These are phyloP conservation scores for Sebastes hubbsi DNA, from an alignment of 2,797 vertebrate species.

Conservation along the genomic window DNA sequence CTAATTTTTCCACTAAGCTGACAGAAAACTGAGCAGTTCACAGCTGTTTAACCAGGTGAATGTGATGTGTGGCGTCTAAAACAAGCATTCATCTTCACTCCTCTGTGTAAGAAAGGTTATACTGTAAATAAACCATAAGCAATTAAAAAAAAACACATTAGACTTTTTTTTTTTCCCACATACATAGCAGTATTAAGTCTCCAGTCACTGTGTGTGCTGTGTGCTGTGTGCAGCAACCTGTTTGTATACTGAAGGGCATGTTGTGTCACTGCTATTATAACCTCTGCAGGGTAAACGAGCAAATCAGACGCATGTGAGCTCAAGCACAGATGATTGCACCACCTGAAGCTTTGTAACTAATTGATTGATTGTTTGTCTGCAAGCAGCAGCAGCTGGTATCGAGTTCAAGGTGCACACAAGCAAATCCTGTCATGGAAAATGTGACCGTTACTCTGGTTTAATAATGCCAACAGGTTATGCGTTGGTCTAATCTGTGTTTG, in stretches of 20 bases:
- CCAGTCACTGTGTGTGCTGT: too few relatives aligned
- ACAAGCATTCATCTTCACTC: neutral
- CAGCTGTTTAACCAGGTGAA: neutral
- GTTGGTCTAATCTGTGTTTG: neutral
- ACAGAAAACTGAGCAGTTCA: neutral
- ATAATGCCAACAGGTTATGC: neutral
- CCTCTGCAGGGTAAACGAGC: slow-evolving; percentile 43
- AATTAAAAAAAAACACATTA: neutral
- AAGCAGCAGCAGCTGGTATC: slow-evolving; percentile 25
- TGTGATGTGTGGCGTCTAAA: neutral
- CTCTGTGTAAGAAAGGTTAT: neutral
- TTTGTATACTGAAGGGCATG: slow-evolving; percentile 12
- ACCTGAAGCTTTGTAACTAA: slow-evolving; percentile 54
- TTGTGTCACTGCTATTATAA: slow-evolving; percentile 29
- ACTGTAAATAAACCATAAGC: neutral
- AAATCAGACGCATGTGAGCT: slow-evolving; percentile 36
- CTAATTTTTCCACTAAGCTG: neutral
- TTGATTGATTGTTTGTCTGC: slow-evolving; percentile 50
- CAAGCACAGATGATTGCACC: slow-evolving; percentile 34
- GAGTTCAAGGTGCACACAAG: neutral
- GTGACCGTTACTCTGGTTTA: neutral
- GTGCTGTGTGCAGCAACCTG: neutral
- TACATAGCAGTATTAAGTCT: too few relatives aligned
- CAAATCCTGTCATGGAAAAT: neutral
- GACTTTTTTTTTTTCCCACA: neutral